Conservation (phyloP, 2,888 invertebrate species). For the Rhamnusium bicolor region DNA sequence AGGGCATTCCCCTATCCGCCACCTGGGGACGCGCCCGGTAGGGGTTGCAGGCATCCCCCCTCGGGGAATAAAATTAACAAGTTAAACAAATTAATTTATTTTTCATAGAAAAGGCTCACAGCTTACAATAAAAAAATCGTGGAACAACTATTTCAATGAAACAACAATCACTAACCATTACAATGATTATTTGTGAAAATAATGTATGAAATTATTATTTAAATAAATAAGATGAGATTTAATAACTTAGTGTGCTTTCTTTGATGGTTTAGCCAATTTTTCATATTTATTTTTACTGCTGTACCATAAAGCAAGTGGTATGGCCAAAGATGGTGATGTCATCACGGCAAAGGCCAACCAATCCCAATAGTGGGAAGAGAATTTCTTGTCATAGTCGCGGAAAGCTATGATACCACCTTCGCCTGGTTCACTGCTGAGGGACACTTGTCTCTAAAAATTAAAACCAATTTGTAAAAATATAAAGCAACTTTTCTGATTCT, state of each 20-base stretch:
- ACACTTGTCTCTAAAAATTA: conserved; percentile 78
- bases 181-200: conserved; percentile 23
- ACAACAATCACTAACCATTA: conserved; percentile 27
- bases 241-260: conserved; percentile 72
- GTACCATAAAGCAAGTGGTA: conserved; percentile 96
- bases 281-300: conserved; percentile 96
- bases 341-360: conserved; percentile 98
- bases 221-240: conserved; percentile 31
- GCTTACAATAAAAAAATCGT: conserved; percentile 14
- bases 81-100: conserved; percentile 23
- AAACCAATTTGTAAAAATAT: no score
- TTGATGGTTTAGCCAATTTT: conserved; percentile 79
- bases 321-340: conserved; percentile 94
- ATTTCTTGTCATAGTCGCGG: conserved; percentile 95
- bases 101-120: conserved; percentile 37
- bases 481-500: no score
- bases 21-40: no score
- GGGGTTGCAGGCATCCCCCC: no score
- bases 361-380: conserved; percentile 97
- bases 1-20: no score
- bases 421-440: conserved; percentile 91
- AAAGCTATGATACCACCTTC: conserved; percentile 95
- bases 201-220: conserved; percentile 3
- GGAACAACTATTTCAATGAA: conserved; percentile 14
- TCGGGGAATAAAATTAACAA: no score